Evolutionary conservation across 2,113 vertebrate species (phyloP).

Genomic region (Athene noctua): DNA sequence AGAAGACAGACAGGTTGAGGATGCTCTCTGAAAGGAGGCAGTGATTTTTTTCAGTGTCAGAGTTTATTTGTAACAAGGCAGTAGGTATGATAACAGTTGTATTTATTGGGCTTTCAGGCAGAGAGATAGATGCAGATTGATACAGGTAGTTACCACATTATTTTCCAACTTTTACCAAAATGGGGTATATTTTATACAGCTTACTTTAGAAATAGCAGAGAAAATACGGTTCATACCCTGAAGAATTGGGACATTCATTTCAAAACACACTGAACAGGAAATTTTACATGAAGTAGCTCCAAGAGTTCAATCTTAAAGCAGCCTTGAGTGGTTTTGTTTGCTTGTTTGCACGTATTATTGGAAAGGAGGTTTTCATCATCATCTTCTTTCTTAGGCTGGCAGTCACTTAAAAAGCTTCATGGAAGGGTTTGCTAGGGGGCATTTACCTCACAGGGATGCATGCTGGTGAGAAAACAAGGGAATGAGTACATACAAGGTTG

Average conservation of each 20-base stretch:
- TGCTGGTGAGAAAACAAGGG: neutral
- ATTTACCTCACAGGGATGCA: neutral
- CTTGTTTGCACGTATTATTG: neutral
- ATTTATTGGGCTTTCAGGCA: conserved; percentile 38
- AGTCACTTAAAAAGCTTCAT: neutral
- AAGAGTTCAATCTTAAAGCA: conserved; percentile 11
- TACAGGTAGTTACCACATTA: conserved; percentile 15
- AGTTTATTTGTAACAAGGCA: conserved; percentile 31
- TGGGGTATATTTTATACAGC: neutral
- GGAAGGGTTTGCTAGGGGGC: neutral
- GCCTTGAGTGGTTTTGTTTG: neutral
- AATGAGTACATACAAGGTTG: neutral
- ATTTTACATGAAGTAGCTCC: conserved; percentile 11
- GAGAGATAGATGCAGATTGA: conserved; percentile 15
- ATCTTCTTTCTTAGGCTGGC: neutral
- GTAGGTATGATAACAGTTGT: conserved; percentile 10
- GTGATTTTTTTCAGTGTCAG: conserved; percentile 17
- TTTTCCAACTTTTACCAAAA: conserved; percentile 15
- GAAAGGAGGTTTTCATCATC: conserved; percentile 4
- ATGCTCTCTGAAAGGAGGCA: neutral
- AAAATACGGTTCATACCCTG: neutral
- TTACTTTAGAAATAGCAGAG: neutral
- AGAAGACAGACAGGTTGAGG: neutral
- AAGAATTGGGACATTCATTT: neutral
- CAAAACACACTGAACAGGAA: neutral